Base-by-base conservation (phyloP, 2,888 invertebrate species). In the Leptopterna dolabrata region DNA sequence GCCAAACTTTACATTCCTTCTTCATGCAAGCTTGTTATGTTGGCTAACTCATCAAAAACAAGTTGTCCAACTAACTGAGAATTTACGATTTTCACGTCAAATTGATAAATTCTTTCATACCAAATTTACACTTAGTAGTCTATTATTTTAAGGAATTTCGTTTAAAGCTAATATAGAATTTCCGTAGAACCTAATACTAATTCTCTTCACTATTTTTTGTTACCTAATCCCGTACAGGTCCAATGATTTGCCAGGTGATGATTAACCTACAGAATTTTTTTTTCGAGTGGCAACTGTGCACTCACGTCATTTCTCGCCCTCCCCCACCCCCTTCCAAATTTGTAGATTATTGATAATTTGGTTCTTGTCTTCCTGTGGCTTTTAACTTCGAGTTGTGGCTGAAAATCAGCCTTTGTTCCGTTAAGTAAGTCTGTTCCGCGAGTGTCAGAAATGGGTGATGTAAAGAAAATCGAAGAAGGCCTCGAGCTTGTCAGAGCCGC, bases 401-500 rank as follows among this genome's bases (percentile, higher is more conserved):
- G 63, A 24, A 6, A 63, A 24, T 63, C 7, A 24, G 24, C 24
- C 24, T 24, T 63, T 27, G 4, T 47, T 47, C 1, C 47, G 47
- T 2, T n/a, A 27, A 24, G 63, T 7, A 24, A 63, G 19, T 1
- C 63, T 27, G 36, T 36, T 36, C 36, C 7, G 7, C 36, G 36
- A 24, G 24, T 63, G 24, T 24, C 4, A n/a, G 16, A 24, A 3
- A 94, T 94, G 93, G 92, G 93, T 87, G 91, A 92, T 9, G 94
- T 91, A 90, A 93, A 93, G 90, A 95, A 96, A 92, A 92, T 95
- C 87, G 94, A 95, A 89, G 97, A 97, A 93, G 97, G 95, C 13
- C 93, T 95, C 90, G 96, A 96, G 91, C 95, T 96, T 90, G 94
- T 96, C 90, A 94, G 94, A 90, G 93, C 94, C 90, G 97, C 97